Evolutionary conservation across 2,888 invertebrate genomes (phyloP).

Genomic region (Cataglyphis albicans): DNA sequence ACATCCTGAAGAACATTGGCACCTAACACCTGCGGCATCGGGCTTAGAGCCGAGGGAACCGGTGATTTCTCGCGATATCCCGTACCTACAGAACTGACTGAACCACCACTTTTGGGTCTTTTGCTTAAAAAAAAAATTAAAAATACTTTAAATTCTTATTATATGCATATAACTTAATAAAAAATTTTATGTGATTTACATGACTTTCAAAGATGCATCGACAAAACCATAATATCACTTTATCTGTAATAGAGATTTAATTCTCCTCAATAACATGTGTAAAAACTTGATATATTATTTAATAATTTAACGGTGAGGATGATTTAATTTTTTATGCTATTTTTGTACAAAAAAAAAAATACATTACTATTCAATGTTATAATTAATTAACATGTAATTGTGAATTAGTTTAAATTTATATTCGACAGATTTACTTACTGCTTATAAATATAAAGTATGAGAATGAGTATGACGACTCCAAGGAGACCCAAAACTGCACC

Average conservation of each 20-base stretch:
- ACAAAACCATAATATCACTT: too few species aligned
- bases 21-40: slow-evolving; percentile 87
- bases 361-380: too few species aligned
- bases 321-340: too few species aligned
- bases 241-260: too few species aligned
- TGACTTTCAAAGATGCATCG: background rate
- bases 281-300: too few species aligned
- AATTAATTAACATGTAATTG: background rate
- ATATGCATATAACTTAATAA: background rate
- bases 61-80: slow-evolving; percentile 84
- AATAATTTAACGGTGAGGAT: too few species aligned
- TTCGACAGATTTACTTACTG: slow-evolving; percentile 87
- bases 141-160: background rate
- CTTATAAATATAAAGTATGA: slow-evolving; percentile 93
- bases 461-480: slow-evolving; percentile 91
- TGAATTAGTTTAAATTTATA: background rate
- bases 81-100: slow-evolving; percentile 83
- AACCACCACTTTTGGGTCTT: slow-evolving; percentile 81
- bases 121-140: slow-evolving; percentile 74
- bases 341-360: too few species aligned
- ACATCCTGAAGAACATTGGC: slow-evolving; percentile 86
- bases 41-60: slow-evolving; percentile 81
- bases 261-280: too few species aligned
- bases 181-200: background rate
- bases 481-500: slow-evolving; percentile 91